Evolutionary conservation across 2,888 invertebrate genomes (phyloP).

Genomic region (Euzophera pinguis): DNA sequence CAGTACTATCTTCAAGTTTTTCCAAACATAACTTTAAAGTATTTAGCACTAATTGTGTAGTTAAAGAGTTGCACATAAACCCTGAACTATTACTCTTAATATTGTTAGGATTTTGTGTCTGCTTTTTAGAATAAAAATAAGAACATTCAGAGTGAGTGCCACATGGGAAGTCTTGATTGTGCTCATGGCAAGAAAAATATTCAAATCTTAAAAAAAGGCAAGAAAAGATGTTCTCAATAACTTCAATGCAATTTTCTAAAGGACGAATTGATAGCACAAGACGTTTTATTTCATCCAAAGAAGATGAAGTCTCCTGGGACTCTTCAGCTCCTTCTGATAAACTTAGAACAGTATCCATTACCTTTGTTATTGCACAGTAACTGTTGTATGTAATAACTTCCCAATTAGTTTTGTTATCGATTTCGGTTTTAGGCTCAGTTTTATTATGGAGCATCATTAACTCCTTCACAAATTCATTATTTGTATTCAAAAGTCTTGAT

Average conservation of each 20-base stretch:
- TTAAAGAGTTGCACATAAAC: slow-evolving; percentile 81
- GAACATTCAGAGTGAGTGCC: slow-evolving; percentile 73
- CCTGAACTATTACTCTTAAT: slow-evolving; percentile 53
- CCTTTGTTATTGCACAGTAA: slow-evolving; percentile 72
- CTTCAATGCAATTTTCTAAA: slow-evolving; percentile 75
- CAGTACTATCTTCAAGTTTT: slow-evolving; percentile 57
- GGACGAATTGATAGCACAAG: slow-evolving; percentile 71
- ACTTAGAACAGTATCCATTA: slow-evolving; percentile 69
- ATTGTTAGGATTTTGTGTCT: slow-evolving; percentile 41
- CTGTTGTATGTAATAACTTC: slow-evolving; percentile 72
- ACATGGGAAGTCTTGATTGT: slow-evolving; percentile 62
- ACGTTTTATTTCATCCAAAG: slow-evolving; percentile 68
- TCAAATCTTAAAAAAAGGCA: slow-evolving; percentile 84
- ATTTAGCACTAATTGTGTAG: slow-evolving; percentile 79
- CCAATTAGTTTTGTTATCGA: slow-evolving; percentile 51
- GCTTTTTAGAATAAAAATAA: slow-evolving; percentile 71
- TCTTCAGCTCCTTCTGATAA: slow-evolving; percentile 52
- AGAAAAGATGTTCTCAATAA: slow-evolving; percentile 86
- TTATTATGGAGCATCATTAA: slow-evolving; percentile 48
- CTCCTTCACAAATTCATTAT: slow-evolving; percentile 66
- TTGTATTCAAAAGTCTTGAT: slow-evolving; percentile 64
- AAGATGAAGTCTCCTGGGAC: slow-evolving; percentile 54
- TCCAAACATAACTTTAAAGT: slow-evolving; percentile 78
- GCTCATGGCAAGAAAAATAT: slow-evolving; percentile 78
- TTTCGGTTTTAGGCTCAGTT: slow-evolving; percentile 32